Evolutionary conservation across 2,888 invertebrate genomes (phyloP), one percentile per base, ranked within the genome.

Genomic region (Cecidostiba fungosa): DNA sequence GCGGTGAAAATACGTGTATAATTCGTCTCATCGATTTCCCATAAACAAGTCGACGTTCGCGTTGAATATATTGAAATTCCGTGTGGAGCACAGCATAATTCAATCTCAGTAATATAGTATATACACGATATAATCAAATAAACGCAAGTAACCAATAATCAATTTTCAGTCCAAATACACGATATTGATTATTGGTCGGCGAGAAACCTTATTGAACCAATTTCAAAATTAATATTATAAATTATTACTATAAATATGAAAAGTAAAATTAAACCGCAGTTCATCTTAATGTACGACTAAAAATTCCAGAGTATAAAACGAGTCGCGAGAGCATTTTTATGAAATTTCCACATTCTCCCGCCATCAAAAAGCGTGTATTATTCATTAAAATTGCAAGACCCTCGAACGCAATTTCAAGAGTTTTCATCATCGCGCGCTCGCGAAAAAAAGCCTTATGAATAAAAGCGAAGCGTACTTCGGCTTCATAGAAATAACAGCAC

Each of bases 371-470:
- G 1, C 12, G 16, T 0, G n/a, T 14, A 12, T 16, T 32, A 16
- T 66, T 14, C 66, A 66, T 70, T 36, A 70, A 32, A 12, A 16
- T 14, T 14, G 14, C 32, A 14, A 12, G 32, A 32, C 32, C 70
- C 32, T 32, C 36, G 36, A 32, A 50, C 19, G 50, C 32, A 70
- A 32, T 19, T 70, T 19, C 19, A 70, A 70, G 50, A 50, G 16
- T 19, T 50, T 50, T 19, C 32, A 36, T 32, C 14, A 32, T 70
- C 70, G 66, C 32, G 29, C 10, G 6, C 26, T 66, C 66, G 66
- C 50, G 19, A 50, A 50, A 50, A n/a, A 50, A 19, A 50, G 50
- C 66, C 66, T 66, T 66, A 69, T 69, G 29, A 32, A 50, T 50
- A 50, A 50, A 50, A 50, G 6, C 19, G 50, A 50, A 50, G 50